phyloP scores from a whole-genome alignment of 2,113 vertebrate genomes.

The Setophaga coronata region DNA sequence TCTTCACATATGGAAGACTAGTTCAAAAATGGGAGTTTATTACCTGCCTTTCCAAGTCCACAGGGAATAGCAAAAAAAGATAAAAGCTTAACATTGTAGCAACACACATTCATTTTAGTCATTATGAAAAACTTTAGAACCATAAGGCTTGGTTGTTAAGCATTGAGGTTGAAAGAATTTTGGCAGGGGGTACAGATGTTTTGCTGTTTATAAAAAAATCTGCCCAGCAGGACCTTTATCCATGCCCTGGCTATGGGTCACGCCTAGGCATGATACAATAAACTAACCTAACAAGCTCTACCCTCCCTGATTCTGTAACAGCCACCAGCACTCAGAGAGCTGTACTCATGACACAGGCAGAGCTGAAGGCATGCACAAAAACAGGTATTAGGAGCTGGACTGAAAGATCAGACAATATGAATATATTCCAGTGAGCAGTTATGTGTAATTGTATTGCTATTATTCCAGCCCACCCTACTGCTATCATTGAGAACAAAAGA shows the following conservation, averaged over 20 bases:
- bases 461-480: background rate
- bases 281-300: background rate
- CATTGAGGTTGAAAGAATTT: background rate
- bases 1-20: background rate
- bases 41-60: background rate
- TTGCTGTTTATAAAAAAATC: background rate
- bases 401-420: background rate
- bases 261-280: accelerated
- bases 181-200: background rate
- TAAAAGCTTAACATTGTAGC: background rate
- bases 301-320: background rate
- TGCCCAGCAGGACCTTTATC: background rate
- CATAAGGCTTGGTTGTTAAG: background rate
- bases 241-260: background rate
- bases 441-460: background rate
- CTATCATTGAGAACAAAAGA: background rate
- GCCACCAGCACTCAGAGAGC: background rate
- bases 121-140: background rate
- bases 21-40: background rate
- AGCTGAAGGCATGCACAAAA: background rate
- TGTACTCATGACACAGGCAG: background rate
- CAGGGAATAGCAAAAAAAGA: background rate
- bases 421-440: background rate
- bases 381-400: background rate
- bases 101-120: background rate